Percentiles rank a stretch among this genome's conserved stretches.
Evolutionary conservation across 1,140 invertebrate genomes (phyloP).

Genomic region (Pseudomyrmex cubaensis): DNA sequence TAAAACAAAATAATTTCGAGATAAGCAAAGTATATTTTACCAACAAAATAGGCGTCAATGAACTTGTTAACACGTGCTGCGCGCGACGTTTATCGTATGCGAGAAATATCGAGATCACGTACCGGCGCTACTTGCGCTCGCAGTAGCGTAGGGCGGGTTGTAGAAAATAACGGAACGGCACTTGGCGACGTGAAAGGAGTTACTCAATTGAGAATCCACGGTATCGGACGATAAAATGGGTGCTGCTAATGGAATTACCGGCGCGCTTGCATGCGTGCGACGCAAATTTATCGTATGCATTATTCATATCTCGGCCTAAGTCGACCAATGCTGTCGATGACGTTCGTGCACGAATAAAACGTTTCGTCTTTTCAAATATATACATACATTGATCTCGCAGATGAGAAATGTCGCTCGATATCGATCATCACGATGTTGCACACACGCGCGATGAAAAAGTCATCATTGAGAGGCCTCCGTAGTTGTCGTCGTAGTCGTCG

Average conservation of each 20-base stretch:
- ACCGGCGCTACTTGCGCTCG: neutral
- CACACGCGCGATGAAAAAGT: slow-evolving; percentile 5
- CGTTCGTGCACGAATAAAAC: slow-evolving; percentile 24
- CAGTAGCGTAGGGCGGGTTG: slow-evolving; percentile 22
- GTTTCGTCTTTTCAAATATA: slow-evolving; percentile 33
- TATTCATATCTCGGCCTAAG: slow-evolving; percentile 70
- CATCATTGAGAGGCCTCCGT: neutral
- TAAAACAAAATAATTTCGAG: no score
- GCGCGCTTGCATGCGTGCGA: slow-evolving; percentile 70
- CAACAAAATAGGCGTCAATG: slow-evolving; percentile 25
- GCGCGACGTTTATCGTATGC: slow-evolving; percentile 39
- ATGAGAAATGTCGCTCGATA: slow-evolving; percentile 15
- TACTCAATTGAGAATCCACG: slow-evolving; percentile 64
- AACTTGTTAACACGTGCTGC: slow-evolving; percentile 28
- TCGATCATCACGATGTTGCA: slow-evolving; percentile 47
- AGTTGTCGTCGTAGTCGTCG: neutral
- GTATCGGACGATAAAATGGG: slow-evolving; percentile 65
- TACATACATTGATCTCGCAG: slow-evolving; percentile 1
- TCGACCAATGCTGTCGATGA: slow-evolving; percentile 30
- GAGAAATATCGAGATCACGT: slow-evolving; percentile 53
- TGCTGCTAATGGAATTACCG: slow-evolving; percentile 71
- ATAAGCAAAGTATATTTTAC: neutral
- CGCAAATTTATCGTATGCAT: slow-evolving; percentile 71
- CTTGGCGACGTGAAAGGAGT: slow-evolving; percentile 50
- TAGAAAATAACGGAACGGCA: slow-evolving; percentile 42